Conservation (phyloP, 2,113 vertebrate genomes). For the Megaceryle maxima region DNA sequence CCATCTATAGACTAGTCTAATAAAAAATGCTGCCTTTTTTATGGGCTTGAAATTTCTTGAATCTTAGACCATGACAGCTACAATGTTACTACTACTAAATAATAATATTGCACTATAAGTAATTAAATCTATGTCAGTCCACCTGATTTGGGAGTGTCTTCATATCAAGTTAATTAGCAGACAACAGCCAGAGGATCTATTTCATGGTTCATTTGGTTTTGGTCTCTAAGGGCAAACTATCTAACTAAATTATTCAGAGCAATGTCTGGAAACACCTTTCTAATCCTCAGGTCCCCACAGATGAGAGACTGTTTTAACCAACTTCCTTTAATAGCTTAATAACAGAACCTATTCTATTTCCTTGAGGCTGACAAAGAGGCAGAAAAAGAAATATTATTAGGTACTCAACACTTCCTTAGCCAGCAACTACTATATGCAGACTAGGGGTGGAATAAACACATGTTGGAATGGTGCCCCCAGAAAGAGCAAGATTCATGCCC, state of each 20-base stretch:
- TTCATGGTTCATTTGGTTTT: conserved; percentile 67
- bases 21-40: not conserved
- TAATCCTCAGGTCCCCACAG: conserved; percentile 59
- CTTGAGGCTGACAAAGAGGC: conserved; percentile 23
- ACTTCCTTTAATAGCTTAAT: conserved; percentile 65
- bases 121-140: conserved; percentile 60
- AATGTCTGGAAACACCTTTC: conserved; percentile 59
- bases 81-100: conserved; percentile 43
- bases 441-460: not conserved
- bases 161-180: conserved; percentile 61
- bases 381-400: conserved; percentile 22
- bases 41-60: not conserved
- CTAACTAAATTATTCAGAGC: conserved; percentile 72
- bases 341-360: conserved; percentile 52
- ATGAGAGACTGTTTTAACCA: conserved; percentile 43
- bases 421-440: not conserved
- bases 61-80: not conserved
- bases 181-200: conserved; percentile 59
- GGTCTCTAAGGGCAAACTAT: conserved; percentile 61
- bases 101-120: conserved; percentile 43
- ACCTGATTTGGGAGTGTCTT: conserved; percentile 55
- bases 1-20: not conserved
- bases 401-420: conserved; percentile 28
- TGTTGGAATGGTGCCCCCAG: not conserved
- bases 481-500: not conserved